These are phyloP conservation scores for Eurystomus glaucurus DNA, from an alignment of 2,797 vertebrate species.

Conservation along the genomic window DNA sequence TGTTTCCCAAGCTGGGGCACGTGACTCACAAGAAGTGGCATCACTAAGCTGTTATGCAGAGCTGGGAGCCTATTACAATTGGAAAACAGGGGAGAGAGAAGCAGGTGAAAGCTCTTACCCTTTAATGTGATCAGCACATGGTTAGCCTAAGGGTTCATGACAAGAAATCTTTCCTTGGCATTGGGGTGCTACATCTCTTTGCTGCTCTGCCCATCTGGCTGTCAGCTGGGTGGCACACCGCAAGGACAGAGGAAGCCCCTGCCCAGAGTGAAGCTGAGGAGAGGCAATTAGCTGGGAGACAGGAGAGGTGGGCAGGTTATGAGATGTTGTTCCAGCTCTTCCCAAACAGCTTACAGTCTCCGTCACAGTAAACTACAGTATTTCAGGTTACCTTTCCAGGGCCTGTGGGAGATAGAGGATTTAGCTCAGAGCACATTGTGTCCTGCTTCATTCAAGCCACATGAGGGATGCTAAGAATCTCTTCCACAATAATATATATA, in stretches of 20 bases:
- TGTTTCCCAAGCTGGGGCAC: neutral
- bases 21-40: neutral
- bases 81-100: neutral
- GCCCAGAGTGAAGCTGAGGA: rapidly evolving
- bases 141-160: rapidly evolving
- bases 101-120: neutral
- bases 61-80: neutral
- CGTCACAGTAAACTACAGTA: neutral
- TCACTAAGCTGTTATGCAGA: neutral
- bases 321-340: neutral
- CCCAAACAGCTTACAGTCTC: neutral
- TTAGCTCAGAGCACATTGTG: neutral
- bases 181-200: neutral
- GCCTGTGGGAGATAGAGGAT: neutral
- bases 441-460: neutral
- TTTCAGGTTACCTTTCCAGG: neutral
- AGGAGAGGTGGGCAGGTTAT: neutral
- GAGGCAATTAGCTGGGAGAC: neutral
- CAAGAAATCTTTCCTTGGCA: neutral
- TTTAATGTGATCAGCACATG: neutral
- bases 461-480: neutral
- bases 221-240: neutral
- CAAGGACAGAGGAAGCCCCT: neutral
- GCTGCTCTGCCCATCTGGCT: neutral
- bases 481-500: neutral